phyloP scores from a whole-genome alignment of 2,797 vertebrate species.

The Molossus alvarezi region DNA sequence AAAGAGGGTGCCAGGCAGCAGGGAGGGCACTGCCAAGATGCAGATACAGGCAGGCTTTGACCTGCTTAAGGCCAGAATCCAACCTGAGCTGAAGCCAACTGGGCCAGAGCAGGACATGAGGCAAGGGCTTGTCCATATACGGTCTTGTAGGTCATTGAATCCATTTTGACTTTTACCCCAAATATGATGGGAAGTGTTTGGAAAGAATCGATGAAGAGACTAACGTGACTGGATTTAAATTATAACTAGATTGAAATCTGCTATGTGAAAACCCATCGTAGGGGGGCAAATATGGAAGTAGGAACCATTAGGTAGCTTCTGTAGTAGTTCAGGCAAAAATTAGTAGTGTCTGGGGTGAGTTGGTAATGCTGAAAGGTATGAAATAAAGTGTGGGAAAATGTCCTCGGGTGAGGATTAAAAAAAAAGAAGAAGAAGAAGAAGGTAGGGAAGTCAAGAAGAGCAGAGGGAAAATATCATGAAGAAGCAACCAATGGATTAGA shows the following conservation, averaged over 20 bases:
- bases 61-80: background rate
- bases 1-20: background rate
- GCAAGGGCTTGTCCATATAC: background rate
- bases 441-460: background rate
- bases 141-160: background rate
- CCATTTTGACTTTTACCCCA: background rate
- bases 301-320: background rate
- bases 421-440: too few species aligned
- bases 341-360: background rate
- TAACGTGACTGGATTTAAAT: slow-evolving; percentile 18
- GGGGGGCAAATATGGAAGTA: background rate
- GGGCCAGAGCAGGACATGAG: background rate
- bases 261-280: background rate
- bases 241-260: background rate
- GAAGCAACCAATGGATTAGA: background rate
- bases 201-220: background rate
- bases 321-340: background rate
- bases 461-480: background rate
- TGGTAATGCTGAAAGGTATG: background rate
- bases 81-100: background rate
- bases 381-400: too few species aligned
- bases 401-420: too few species aligned
- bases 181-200: slow-evolving; percentile 41
- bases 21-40: background rate
- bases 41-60: background rate